phyloP scores from a whole-genome alignment of 2,797 vertebrate species.

The Sardinella longiceps region DNA sequence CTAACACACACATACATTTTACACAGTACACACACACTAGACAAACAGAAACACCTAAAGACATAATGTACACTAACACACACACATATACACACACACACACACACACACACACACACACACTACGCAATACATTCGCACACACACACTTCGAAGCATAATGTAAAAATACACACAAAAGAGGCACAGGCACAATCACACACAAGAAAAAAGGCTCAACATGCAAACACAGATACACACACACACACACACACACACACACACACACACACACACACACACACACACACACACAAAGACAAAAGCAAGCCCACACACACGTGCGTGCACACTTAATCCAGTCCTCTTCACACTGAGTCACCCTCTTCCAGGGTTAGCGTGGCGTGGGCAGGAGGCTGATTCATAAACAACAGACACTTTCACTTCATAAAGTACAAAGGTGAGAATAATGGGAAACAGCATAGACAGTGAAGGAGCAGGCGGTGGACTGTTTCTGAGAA shows the following conservation, averaged over 20 bases:
- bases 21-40: not conserved
- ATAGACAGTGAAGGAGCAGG: not conserved
- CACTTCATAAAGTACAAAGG: not conserved
- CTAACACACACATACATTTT: not conserved
- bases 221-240: too few species aligned
- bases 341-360: not conserved
- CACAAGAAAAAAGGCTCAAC: too few species aligned
- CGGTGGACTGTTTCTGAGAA: not conserved
- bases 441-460: not conserved
- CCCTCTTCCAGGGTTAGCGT: not conserved
- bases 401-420: constrained; percentile 16
- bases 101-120: not conserved
- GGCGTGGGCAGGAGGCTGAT: not conserved
- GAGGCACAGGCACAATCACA: too few species aligned
- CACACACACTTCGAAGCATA: too few species aligned
- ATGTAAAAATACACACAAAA: too few species aligned
- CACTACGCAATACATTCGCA: not conserved
- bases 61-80: too few species aligned
- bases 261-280: not conserved
- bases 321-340: not conserved
- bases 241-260: not conserved
- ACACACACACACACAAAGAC: not conserved
- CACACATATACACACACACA: not conserved
- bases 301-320: not conserved
- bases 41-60: not conserved